These are phyloP conservation scores for Furnarius figulus DNA, from an alignment of 2,113 vertebrate species.

Conservation along the genomic window DNA sequence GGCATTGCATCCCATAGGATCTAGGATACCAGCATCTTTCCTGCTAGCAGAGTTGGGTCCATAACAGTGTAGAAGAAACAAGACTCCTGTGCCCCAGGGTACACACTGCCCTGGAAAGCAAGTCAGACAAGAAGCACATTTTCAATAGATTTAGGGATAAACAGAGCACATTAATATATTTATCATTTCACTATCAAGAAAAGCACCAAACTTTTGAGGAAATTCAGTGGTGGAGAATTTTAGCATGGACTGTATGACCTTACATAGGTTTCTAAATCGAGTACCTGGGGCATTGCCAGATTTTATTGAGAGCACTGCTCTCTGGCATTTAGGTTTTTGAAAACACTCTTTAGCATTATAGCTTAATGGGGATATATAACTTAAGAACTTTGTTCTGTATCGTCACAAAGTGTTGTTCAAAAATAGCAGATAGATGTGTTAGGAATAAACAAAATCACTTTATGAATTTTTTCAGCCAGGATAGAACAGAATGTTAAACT, in stretches of 20 bases:
- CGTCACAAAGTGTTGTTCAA: neutral
- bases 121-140: slow-evolving; percentile 65
- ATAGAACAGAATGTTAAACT: neutral
- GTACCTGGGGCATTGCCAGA: neutral
- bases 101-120: neutral
- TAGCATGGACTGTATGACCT: neutral
- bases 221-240: neutral
- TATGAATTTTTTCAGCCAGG: neutral
- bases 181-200: neutral
- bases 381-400: neutral
- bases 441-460: neutral
- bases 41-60: neutral
- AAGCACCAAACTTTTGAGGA: neutral
- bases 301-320: neutral
- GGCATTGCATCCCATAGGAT: slow-evolving; percentile 31
- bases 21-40: slow-evolving; percentile 34
- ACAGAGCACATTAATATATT: slow-evolving; percentile 54
- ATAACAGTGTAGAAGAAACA: neutral
- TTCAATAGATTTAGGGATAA: slow-evolving; percentile 20
- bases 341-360: slow-evolving; percentile 7
- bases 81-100: neutral
- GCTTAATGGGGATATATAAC: slow-evolving; percentile 11
- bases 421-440: neutral
- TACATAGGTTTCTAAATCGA: neutral
- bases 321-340: slow-evolving; percentile 8